Evolutionary conservation across 2,888 invertebrate genomes (phyloP), one percentile per base, ranked within the genome.

Genomic region (Disparrhopalites patrizii): DNA sequence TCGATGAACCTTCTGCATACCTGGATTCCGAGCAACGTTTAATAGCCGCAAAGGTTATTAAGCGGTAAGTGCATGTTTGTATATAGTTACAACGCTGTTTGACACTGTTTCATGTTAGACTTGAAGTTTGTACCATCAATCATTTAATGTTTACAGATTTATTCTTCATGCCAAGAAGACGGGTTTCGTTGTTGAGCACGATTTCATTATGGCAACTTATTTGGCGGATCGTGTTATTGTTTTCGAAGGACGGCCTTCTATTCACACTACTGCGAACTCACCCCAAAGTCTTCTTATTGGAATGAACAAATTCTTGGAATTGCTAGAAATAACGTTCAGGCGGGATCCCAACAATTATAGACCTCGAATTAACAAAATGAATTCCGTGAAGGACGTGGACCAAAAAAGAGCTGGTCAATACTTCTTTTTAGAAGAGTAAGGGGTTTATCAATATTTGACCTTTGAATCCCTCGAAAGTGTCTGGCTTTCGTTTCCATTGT

Each of bases 201-300:
- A 99, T 83, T 99, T 99, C 80, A 99, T 99, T 74, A 99, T 99
- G 99, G 98, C 98, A 18, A 99, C 99, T 0, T 99, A 99, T 80
- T 84, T 96, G 70, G 95, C 98, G 0, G 99, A 99, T 80, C 86
- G 98, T 50, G 99, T 99, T 2, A 96, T 99, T 74, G 98, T 99
- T 56, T 97, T 99, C 79, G 98, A 98, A 78, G 99, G 99, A 55
- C 82, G 82, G 50, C 98, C 99, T 0, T 96, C 97, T 0, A 85
- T 95, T 1, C 80, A 87, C 67, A 93, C 98, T 1, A 85, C 85
- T 0, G 99, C 99, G 1, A 92, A 93, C 78, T 85, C 90, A 75
- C 99, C 99, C 0, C 92, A 93, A 80, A 91, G 91, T 1, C 82
- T 99, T 65, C 85, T 99, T 73, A 91, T 93, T 76, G 99, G 99